These are phyloP conservation scores for Ostrea edulis DNA, from an alignment of 1,140 invertebrate genomes.

Conservation along the genomic window DNA sequence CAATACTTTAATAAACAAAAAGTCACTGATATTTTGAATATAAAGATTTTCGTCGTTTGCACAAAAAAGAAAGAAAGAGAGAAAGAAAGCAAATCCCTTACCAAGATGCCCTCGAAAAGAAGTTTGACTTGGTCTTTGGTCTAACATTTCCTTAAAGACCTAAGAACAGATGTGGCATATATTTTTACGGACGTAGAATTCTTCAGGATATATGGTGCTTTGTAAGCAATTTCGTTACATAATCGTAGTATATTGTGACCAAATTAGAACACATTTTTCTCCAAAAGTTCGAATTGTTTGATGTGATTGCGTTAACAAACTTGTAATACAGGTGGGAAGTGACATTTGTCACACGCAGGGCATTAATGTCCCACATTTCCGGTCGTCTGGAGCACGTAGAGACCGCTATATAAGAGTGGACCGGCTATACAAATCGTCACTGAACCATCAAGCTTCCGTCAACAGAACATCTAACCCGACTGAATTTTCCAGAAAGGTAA, in stretches of 20 bases:
- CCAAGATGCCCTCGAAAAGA: too few relatives aligned
- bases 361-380: conserved; percentile 8
- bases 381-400: background rate
- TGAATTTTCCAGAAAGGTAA: background rate
- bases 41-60: too few relatives aligned
- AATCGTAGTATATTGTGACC: conserved; percentile 6
- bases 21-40: too few relatives aligned
- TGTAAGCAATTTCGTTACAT: conserved; percentile 19
- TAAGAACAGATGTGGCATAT: background rate
- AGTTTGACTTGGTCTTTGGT: too few relatives aligned
- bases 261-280: conserved; percentile 8
- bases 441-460: conserved; percentile 18
- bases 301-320: background rate
- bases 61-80: too few relatives aligned
- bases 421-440: background rate
- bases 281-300: background rate
- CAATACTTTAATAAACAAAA: too few relatives aligned
- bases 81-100: too few relatives aligned
- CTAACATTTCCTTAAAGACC: background rate
- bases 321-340: background rate
- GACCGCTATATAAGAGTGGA: background rate
- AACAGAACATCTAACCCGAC: conserved; percentile 11
- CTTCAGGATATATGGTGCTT: background rate
- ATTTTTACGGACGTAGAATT: background rate
- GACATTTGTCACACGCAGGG: conserved; percentile 19